phyloP scores from a whole-genome alignment of 2,797 vertebrate genomes.

The Arnoldichthys spilopterus region DNA sequence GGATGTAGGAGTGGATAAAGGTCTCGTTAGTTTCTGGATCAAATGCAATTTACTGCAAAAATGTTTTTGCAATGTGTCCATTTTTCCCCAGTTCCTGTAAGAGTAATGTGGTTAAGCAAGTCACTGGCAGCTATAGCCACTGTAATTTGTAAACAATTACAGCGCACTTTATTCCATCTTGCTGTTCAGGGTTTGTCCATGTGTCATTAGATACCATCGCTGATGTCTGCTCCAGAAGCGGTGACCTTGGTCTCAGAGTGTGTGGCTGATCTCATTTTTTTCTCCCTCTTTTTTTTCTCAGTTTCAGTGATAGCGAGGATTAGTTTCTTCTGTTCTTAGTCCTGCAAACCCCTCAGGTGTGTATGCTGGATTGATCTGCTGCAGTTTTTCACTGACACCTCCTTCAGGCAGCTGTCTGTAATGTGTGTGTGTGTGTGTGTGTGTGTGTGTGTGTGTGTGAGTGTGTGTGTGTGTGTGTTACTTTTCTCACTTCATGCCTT shows the following conservation, averaged over 20 bases:
- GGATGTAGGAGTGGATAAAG: not conserved
- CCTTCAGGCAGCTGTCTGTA: constrained; percentile 66
- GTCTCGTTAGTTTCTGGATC: not conserved
- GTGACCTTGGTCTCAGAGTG: constrained; percentile 37
- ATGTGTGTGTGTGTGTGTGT: constrained; percentile 13
- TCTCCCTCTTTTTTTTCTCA: constrained; percentile 13
- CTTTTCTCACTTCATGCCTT: constrained; percentile 41
- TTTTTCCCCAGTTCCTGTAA: not conserved
- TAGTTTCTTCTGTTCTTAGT: constrained; percentile 59
- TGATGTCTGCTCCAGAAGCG: not conserved
- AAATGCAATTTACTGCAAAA: constrained; percentile 10
- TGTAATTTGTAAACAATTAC: constrained; percentile 16
- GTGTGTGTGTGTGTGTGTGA: constrained; percentile 20
- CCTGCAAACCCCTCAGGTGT: constrained; percentile 62
- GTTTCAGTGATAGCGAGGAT: constrained; percentile 49
- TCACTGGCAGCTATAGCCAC: not conserved
- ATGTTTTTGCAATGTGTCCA: constrained; percentile 3
- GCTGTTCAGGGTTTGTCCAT: constrained; percentile 33
- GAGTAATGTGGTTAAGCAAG: not conserved
- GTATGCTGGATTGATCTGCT: constrained; percentile 73
- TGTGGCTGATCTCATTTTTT: constrained; percentile 3
- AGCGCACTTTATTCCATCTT: constrained; percentile 7
- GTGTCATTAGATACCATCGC: constrained; percentile 30
- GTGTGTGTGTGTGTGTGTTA: constrained; percentile 13
- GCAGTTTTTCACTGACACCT: constrained; percentile 73